These are phyloP conservation scores for Xestia xanthographa DNA, from an alignment of 2,888 invertebrate genomes.

Conservation along the genomic window DNA sequence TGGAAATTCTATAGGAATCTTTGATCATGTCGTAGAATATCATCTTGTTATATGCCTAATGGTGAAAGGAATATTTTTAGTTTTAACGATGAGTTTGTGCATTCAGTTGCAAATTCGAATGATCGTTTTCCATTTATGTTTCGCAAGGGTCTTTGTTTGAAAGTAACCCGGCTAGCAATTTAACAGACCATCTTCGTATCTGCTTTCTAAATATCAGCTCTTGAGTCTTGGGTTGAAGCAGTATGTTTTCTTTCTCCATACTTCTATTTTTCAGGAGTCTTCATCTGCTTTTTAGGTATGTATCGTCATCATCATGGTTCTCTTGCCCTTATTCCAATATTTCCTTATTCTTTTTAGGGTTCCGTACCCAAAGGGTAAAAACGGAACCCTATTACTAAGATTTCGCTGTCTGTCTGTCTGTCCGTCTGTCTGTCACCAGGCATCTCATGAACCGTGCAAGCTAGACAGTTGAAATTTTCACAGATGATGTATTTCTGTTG, in stretches of 20 bases:
- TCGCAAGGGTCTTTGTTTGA: neutral
- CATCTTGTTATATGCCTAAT: neutral
- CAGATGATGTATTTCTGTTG: no score
- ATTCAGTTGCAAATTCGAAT: constrained; percentile 6
- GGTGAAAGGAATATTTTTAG: neutral
- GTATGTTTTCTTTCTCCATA: neutral
- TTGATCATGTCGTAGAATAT: neutral
- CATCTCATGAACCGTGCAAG: no score
- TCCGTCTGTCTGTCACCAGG: no score
- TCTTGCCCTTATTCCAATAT: no score
- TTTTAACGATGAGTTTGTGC: neutral
- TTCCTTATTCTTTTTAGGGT: no score
- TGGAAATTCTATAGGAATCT: neutral
- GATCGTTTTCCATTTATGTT: constrained; percentile 1
- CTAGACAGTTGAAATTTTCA: no score
- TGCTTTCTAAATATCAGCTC: neutral
- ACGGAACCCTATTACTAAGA: no score
- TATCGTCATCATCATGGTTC: no score
- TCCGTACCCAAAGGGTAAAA: no score
- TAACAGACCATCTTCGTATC: neutral
- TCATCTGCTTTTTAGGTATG: neutral
- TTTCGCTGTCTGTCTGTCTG: no score
- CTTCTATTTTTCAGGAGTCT: neutral
- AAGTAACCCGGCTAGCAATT: neutral
- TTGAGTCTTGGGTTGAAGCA: neutral